phyloP scores from a whole-genome alignment of 2,113 vertebrate species.

The Gasterosteus aculeatus region DNA sequence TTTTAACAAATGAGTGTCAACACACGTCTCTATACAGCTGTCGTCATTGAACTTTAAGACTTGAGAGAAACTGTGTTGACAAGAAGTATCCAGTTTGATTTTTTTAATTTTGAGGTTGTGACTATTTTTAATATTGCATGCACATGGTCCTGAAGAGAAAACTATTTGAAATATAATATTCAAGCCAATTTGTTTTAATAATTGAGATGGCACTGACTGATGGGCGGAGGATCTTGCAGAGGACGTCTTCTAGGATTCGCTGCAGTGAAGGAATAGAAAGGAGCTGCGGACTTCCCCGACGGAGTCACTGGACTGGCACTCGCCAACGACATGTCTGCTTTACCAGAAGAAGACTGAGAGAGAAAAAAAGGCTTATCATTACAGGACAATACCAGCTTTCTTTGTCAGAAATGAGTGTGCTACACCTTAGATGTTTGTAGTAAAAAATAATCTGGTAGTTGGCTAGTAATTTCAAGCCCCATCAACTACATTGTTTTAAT shows the following conservation, averaged over 20 bases:
- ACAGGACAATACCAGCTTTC: neutral
- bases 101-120: neutral
- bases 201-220: slow-evolving; percentile 81
- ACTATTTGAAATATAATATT: neutral
- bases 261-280: slow-evolving; percentile 89
- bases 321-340: slow-evolving; percentile 86
- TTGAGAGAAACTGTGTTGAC: neutral
- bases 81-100: neutral
- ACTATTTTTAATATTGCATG: neutral
- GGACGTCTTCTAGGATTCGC: slow-evolving; percentile 91
- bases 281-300: slow-evolving; percentile 88
- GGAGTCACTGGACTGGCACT: slow-evolving; percentile 87
- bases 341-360: slow-evolving; percentile 85
- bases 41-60: neutral
- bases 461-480: neutral
- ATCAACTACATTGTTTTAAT: neutral
- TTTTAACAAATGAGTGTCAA: neutral
- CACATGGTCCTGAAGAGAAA: neutral
- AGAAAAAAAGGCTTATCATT: slow-evolving; percentile 48
- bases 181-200: neutral
- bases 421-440: neutral
- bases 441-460: neutral
- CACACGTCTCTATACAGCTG: neutral
- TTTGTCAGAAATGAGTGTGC: neutral
- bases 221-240: slow-evolving; percentile 86